phyloP scores from a whole-genome alignment of 1,140 invertebrate genomes.

The Melipona quadrifasciata region DNA sequence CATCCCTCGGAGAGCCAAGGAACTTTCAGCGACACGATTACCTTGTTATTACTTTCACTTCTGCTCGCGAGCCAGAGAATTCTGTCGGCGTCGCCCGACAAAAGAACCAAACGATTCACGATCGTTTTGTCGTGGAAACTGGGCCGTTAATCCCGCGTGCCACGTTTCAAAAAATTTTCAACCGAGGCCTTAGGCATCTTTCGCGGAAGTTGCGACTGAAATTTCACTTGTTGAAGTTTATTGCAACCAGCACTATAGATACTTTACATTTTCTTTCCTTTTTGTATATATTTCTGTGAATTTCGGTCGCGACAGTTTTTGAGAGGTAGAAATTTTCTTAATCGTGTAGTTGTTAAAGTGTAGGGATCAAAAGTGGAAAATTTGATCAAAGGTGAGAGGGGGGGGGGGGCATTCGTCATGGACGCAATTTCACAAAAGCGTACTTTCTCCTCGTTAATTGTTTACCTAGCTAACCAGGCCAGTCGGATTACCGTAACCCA shows the following conservation, averaged over 20 bases:
- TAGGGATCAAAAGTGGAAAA: too few species aligned
- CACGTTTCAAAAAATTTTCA: too few species aligned
- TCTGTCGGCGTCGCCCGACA: not conserved
- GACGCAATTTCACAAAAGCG: constrained; percentile 28
- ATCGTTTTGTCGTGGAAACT: not conserved
- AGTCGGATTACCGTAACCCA: not conserved
- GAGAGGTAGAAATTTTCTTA: too few species aligned
- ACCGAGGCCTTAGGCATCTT: too few species aligned
- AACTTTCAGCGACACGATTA: constrained; percentile 17
- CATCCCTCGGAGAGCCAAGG: not conserved
- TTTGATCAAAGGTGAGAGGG: too few species aligned
- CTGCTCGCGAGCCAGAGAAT: not conserved
- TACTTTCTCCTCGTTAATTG: constrained; percentile 24
- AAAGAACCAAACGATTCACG: not conserved
- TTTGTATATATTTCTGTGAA: too few species aligned
- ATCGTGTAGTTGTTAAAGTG: too few species aligned
- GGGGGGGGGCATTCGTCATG: too few species aligned
- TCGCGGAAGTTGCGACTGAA: not conserved
- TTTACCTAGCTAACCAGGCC: not conserved
- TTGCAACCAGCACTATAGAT: too few species aligned
- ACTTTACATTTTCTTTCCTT: too few species aligned
- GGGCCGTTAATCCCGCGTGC: not conserved
- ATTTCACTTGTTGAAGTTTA: not conserved
- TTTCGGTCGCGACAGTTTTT: too few species aligned
- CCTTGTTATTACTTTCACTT: constrained; percentile 29